A percentile compares a stretch with the other conserved stretches of the same genome.
Conservation (phyloP, 2,888 invertebrate genomes). For the Papilio protenor region DNA sequence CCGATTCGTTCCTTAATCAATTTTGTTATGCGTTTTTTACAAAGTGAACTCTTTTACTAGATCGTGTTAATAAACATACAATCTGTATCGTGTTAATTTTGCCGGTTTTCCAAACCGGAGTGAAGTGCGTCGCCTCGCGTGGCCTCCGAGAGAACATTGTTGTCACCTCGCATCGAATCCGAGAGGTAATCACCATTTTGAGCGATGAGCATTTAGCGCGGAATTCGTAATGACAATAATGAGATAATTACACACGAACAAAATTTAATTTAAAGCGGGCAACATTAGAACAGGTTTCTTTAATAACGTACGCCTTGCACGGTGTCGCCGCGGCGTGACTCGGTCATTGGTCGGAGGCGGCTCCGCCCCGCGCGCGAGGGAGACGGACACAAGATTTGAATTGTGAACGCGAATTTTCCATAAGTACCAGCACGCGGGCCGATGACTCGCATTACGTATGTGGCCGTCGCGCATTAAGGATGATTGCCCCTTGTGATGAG, state of each 20-base stretch:
- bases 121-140: slow-evolving; percentile 42
- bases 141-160: slow-evolving; percentile 58
- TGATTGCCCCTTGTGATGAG: slow-evolving; percentile 84
- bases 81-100: slow-evolving; percentile 71
- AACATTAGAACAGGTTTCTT: slow-evolving; percentile 85
- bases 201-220: slow-evolving; percentile 80
- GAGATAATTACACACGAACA: slow-evolving; percentile 84
- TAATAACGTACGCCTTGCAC: slow-evolving; percentile 84
- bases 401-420: slow-evolving; percentile 85
- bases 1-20: slow-evolving; percentile 84
- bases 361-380: slow-evolving; percentile 83
- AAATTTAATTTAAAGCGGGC: slow-evolving; percentile 85
- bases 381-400: slow-evolving; percentile 83
- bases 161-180: slow-evolving; percentile 58
- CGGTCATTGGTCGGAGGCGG: slow-evolving; percentile 81
- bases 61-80: slow-evolving; percentile 72
- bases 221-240: slow-evolving; percentile 84
- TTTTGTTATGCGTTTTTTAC: slow-evolving; percentile 80
- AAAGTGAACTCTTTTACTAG: slow-evolving; percentile 71
- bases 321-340: slow-evolving; percentile 80
- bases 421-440: slow-evolving; percentile 83
- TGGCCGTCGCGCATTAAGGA: slow-evolving; percentile 83
- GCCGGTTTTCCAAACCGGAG: slow-evolving; percentile 54
- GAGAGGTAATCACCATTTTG: slow-evolving; percentile 76
- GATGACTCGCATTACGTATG: slow-evolving; percentile 85